Percentiles rank a stretch among this genome's conserved stretches.
These are phyloP conservation scores for Hylia prasina DNA, from an alignment of 2,113 vertebrate species.

Conservation along the genomic window DNA sequence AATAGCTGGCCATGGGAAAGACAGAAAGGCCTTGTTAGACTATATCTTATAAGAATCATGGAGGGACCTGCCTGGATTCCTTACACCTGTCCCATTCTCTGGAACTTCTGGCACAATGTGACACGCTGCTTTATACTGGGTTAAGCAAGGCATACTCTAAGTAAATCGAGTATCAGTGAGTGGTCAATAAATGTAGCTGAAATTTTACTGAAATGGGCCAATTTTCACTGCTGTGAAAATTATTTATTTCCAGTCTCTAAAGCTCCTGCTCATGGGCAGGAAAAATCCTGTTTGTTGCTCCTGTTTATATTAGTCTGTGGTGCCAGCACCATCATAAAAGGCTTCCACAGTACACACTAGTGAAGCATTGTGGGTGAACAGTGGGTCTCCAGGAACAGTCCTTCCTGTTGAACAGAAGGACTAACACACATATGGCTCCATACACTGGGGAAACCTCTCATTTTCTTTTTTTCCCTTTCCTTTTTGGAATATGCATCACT, in stretches of 20 bases:
- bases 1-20: background rate
- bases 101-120: background rate
- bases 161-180: background rate
- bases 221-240: background rate
- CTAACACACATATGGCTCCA: background rate
- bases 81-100: background rate
- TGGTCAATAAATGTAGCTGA: background rate
- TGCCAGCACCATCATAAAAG: background rate
- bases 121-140: background rate
- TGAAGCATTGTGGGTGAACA: background rate
- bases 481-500: background rate
- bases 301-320: background rate
- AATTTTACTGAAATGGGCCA: background rate
- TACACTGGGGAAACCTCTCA: accelerated
- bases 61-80: background rate
- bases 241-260: background rate
- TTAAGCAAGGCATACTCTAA: background rate
- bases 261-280: background rate
- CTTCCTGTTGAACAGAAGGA: background rate
- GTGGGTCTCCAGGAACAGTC: background rate
- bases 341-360: background rate
- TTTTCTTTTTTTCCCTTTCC: background rate
- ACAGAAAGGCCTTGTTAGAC: background rate
- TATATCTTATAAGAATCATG: background rate
- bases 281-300: background rate